phyloP scores from a whole-genome alignment of 2,797 vertebrate species.

The Chromis chromis region DNA sequence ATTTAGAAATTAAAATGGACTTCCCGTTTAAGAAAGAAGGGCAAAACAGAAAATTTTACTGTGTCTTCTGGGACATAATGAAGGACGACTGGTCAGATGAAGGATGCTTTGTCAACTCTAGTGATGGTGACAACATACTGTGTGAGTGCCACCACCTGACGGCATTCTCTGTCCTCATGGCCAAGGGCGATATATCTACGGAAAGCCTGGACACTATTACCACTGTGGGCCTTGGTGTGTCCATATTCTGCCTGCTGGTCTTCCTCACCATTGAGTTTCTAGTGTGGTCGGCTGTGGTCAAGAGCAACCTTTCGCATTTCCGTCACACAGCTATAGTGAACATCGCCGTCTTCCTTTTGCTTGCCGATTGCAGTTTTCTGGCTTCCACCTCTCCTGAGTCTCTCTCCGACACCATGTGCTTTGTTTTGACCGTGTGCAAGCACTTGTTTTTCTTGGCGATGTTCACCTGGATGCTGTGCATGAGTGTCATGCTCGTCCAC shows the following conservation, averaged over 20 bases:
- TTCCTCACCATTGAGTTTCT: constrained; percentile 82
- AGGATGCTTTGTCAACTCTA: constrained; percentile 67
- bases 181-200: constrained; percentile 32
- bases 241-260: constrained; percentile 80
- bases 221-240: constrained; percentile 79
- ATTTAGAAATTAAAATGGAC: constrained; percentile 61
- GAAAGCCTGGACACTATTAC: constrained; percentile 72
- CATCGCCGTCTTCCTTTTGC: constrained; percentile 82
- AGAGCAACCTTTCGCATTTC: constrained; percentile 84
- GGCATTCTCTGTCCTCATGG: constrained; percentile 85
- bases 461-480: constrained; percentile 87
- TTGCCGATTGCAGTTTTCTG: constrained; percentile 81
- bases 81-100: constrained; percentile 51
- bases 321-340: constrained; percentile 87
- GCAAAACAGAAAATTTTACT: not conserved
- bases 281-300: constrained; percentile 86
- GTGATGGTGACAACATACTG: constrained; percentile 11
- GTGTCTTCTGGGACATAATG: constrained; percentile 82
- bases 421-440: constrained; percentile 73
- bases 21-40: constrained; percentile 48
- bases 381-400: constrained; percentile 44
- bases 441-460: constrained; percentile 85
- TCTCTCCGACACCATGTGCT: constrained; percentile 60
- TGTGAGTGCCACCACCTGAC: constrained; percentile 86
- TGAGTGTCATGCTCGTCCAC: constrained; percentile 87